These are phyloP conservation scores for Halictus quadricinctus DNA, from an alignment of 2,888 invertebrate genomes.

Conservation along the genomic window DNA sequence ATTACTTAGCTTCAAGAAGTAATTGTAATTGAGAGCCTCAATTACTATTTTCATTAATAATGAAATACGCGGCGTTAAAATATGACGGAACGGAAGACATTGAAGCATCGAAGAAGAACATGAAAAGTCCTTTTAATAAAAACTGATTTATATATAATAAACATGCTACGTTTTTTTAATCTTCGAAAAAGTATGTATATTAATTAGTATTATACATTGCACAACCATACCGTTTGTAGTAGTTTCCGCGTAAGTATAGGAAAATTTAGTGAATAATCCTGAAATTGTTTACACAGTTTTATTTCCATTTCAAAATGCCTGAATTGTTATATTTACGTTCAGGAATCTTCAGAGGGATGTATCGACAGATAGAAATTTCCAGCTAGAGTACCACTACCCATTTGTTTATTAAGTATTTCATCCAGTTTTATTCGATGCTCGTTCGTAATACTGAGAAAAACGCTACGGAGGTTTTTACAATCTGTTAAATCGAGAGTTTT, in stretches of 20 bases:
- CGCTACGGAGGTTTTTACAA: slow-evolving; percentile 13
- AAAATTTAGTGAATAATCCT: not conserved
- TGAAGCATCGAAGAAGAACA: not conserved
- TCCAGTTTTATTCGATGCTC: not conserved
- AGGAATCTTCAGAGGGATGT: slow-evolving; percentile 39
- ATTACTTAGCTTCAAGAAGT: too few species aligned
- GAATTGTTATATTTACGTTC: not conserved
- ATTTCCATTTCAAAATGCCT: not conserved
- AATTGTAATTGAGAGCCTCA: too few species aligned
- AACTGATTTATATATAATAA: too few species aligned
- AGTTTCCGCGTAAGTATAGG: not conserved
- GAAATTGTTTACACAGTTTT: not conserved
- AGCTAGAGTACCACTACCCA: not conserved
- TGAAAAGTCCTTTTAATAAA: too few species aligned
- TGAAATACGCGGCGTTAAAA: slow-evolving; percentile 18
- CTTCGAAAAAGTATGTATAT: not conserved
- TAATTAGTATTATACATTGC: too few species aligned
- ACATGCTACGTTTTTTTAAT: not conserved
- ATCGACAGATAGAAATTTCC: not conserved
- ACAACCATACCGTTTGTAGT: too few species aligned
- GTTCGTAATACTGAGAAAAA: slow-evolving; percentile 13
- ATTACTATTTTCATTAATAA: not conserved
- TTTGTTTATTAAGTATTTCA: not conserved
- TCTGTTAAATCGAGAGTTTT: not conserved
- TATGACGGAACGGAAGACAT: not conserved